Evolutionary conservation across 2,113 vertebrate genomes (phyloP).

Genomic region (Neogobius melanostomus): DNA sequence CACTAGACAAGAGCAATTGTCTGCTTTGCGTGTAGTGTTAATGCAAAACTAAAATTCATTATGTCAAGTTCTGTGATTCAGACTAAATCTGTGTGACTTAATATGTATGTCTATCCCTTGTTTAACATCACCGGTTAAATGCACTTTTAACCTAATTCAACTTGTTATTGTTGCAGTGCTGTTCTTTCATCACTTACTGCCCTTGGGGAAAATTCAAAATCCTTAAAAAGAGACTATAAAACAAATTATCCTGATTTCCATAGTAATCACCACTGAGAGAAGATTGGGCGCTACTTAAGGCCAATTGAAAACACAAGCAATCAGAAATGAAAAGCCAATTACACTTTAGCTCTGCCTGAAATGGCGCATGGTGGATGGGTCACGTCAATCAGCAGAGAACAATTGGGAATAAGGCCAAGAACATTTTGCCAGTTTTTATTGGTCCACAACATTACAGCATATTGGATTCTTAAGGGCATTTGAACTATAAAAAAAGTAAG

Average conservation of each 20-base stretch:
- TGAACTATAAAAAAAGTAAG: not conserved
- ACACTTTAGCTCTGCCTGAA: slow-evolving; percentile 67
- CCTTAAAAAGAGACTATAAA: slow-evolving; percentile 67
- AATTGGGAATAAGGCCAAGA: not conserved
- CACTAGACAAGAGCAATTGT: no score
- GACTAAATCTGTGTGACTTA: slow-evolving; percentile 32
- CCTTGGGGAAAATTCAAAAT: slow-evolving; percentile 58
- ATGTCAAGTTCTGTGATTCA: no score
- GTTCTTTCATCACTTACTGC: slow-evolving; percentile 45
- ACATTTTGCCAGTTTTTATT: not conserved
- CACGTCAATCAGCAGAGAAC: not conserved
- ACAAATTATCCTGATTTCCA: slow-evolving; percentile 81
- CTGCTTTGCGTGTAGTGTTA: no score
- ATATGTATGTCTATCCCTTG: not conserved
- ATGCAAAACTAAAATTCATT: no score
- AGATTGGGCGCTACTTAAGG: slow-evolving; percentile 73
- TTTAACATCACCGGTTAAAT: slow-evolving; percentile 31
- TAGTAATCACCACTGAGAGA: slow-evolving; percentile 74
- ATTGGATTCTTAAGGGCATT: not conserved
- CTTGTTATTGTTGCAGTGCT: slow-evolving; percentile 25
- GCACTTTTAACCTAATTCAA: slow-evolving; percentile 35
- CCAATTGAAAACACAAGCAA: slow-evolving; percentile 77
- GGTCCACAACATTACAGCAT: not conserved
- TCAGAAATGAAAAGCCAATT: slow-evolving; percentile 71
- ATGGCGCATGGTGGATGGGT: slow-evolving; percentile 41